Conservation (phyloP, 2,888 invertebrate genomes). For the Nomada goodeniana region DNA sequence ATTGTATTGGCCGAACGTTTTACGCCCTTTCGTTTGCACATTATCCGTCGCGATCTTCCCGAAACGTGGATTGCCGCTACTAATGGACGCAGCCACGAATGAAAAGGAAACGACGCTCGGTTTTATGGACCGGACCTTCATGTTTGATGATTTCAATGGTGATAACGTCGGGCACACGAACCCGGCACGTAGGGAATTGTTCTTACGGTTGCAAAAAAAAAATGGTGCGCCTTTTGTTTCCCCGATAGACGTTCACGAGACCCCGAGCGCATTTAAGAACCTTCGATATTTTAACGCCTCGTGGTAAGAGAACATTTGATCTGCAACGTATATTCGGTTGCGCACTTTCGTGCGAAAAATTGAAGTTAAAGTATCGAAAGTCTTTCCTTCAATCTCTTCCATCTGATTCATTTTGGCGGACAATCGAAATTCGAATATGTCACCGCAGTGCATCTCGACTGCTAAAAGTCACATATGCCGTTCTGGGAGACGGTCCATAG, state of each 20-base stretch:
- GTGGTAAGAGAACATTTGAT: no score
- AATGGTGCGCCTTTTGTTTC: not conserved
- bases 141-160: constrained; percentile 12
- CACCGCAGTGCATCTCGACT: constrained; percentile 29
- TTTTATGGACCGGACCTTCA: constrained; percentile 17
- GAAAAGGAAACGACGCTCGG: constrained; percentile 9
- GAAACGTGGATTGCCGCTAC: constrained; percentile 35
- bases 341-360: no score
- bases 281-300: not conserved
- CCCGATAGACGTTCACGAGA: not conserved
- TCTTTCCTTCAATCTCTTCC: no score
- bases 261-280: not conserved
- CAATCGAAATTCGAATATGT: constrained; percentile 33
- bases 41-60: constrained; percentile 32
- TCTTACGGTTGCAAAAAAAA: not conserved
- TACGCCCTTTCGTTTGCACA: constrained; percentile 12
- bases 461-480: constrained; percentile 79
- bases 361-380: no score
- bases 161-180: constrained; percentile 20
- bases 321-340: no score
- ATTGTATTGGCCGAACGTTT: constrained; percentile 11
- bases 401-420: not conserved
- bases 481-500: constrained; percentile 66
- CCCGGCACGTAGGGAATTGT: not conserved
- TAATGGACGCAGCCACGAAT: constrained; percentile 19